These are phyloP conservation scores for Pecten maximus DNA, from an alignment of 2,888 invertebrate species.

Conservation along the genomic window DNA sequence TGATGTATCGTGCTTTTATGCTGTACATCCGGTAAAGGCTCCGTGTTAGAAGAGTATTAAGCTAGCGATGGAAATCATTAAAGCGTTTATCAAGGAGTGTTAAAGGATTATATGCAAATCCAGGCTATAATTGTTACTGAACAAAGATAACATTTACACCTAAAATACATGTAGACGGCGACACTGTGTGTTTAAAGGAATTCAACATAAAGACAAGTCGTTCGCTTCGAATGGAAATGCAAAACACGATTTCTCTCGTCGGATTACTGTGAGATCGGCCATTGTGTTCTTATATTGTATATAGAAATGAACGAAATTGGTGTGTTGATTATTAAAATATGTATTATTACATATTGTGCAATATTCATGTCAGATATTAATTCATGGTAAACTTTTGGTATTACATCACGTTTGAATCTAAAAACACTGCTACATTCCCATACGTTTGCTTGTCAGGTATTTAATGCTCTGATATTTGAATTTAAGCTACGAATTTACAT, in stretches of 20 bases:
- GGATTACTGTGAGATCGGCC: too few relatives aligned
- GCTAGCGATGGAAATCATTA: not conserved
- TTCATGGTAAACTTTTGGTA: too few relatives aligned
- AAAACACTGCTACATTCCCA: too few relatives aligned
- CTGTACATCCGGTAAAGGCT: not conserved
- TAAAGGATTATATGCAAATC: slow-evolving; percentile 20
- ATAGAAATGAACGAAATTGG: too few relatives aligned
- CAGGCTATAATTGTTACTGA: not conserved
- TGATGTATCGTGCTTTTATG: not conserved
- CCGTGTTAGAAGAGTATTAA: not conserved
- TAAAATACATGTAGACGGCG: not conserved
- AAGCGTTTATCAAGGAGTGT: not conserved
- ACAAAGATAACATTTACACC: not conserved
- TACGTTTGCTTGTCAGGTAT: too few relatives aligned
- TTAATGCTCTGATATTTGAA: too few relatives aligned
- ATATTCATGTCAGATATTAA: too few relatives aligned
- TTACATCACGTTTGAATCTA: too few relatives aligned
- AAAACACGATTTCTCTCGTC: not conserved
- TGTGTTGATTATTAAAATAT: too few relatives aligned
- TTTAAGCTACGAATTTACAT: too few relatives aligned
- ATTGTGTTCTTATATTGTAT: too few relatives aligned
- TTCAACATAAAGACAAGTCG: not conserved
- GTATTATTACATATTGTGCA: too few relatives aligned
- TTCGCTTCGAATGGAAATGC: not conserved
- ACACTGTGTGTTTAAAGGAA: not conserved